These are phyloP conservation scores for Hyaena hyaena DNA, from an alignment of 2,113 vertebrate genomes.

Conservation along the genomic window DNA sequence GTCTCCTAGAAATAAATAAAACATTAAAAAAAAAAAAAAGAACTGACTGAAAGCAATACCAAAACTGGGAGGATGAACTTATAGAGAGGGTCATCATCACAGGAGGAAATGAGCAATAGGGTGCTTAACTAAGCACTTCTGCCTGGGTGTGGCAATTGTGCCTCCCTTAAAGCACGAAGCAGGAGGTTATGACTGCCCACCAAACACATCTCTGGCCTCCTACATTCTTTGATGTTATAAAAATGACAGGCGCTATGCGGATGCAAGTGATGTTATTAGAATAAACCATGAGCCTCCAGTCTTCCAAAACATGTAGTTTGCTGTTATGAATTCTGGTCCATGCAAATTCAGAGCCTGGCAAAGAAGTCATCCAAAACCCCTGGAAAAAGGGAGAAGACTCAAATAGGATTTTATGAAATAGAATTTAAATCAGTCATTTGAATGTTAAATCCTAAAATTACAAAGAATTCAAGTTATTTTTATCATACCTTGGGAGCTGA, in stretches of 20 bases:
- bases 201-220: neutral
- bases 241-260: neutral
- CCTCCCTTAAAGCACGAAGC: neutral
- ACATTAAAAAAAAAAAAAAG: too few species aligned
- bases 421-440: conserved; percentile 51
- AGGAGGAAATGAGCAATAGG: neutral
- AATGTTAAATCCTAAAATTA: conserved; percentile 34
- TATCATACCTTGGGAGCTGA: conserved; percentile 34
- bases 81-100: neutral
- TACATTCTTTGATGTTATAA: neutral
- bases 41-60: neutral
- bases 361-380: neutral
- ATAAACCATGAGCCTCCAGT: neutral
- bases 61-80: neutral
- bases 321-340: neutral
- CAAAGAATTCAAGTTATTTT: conserved; percentile 38
- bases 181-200: neutral
- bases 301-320: neutral
- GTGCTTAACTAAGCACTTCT: too few species aligned
- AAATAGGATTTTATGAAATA: conserved; percentile 8
- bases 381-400: neutral
- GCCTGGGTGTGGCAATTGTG: neutral
- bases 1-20: too few species aligned
- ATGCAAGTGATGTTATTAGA: neutral
- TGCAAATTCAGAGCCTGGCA: neutral